A percentile compares a stretch with the other conserved stretches of the same genome.
These are phyloP conservation scores for Tachystola acroxantha DNA, from an alignment of 2,888 invertebrate genomes.

Conservation along the genomic window DNA sequence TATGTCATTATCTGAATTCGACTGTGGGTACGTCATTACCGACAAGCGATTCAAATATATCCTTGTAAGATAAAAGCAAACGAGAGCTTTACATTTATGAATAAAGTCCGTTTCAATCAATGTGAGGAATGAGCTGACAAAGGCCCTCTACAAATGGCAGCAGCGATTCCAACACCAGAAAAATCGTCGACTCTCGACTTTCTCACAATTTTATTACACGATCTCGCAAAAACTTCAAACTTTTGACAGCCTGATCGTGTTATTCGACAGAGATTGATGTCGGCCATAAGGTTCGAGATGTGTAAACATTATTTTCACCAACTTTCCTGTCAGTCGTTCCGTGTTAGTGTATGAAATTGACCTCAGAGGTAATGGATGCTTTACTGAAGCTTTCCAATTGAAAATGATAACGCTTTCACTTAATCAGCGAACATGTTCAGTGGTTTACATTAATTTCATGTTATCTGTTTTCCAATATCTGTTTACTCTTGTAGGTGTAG, in stretches of 20 bases:
- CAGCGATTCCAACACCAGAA: conserved; percentile 32
- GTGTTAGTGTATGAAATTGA: background rate
- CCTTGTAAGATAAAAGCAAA: conserved; percentile 4
- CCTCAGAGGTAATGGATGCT: background rate
- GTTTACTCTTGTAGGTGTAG: too few species aligned
- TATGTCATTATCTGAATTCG: background rate
- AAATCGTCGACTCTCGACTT: conserved; percentile 30
- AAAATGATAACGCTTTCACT: background rate
- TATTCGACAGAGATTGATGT: conserved; percentile 51
- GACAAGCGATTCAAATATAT: background rate
- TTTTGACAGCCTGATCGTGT: conserved; percentile 44
- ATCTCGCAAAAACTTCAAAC: conserved; percentile 42
- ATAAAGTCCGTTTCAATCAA: conserved; percentile 42
- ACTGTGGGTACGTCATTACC: background rate
- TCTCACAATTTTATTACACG: conserved; percentile 35
- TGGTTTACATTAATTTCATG: too few species aligned
- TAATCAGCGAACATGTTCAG: too few species aligned
- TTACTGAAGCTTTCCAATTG: background rate
- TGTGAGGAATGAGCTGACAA: conserved; percentile 52
- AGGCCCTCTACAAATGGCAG: conserved; percentile 34
- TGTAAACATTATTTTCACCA: conserved; percentile 8
- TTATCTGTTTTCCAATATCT: too few species aligned
- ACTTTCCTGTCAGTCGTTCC: background rate
- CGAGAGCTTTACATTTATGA: conserved; percentile 12
- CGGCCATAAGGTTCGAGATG: conserved; percentile 27